Evolutionary conservation across 2,113 vertebrate genomes (phyloP).

Genomic region (Pachyramphus minor): DNA sequence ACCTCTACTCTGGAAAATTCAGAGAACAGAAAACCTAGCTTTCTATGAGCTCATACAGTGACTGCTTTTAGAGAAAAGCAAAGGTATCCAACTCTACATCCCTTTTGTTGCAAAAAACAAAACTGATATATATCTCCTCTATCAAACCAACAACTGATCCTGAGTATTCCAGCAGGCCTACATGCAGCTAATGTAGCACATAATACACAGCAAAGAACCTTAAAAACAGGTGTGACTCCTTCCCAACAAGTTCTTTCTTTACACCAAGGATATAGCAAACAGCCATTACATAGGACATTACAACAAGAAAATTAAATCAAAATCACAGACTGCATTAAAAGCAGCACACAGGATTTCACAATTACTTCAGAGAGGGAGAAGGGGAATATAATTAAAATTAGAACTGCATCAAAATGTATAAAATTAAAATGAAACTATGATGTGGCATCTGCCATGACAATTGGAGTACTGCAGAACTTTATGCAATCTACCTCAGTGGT

Average conservation of each 20-base stretch:
- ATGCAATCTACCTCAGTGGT: neutral
- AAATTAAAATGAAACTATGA: neutral
- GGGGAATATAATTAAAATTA: neutral
- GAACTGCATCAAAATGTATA: neutral
- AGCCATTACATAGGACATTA: neutral
- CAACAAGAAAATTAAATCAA: neutral
- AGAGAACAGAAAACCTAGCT: neutral
- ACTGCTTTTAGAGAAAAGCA: neutral
- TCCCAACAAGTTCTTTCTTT: neutral
- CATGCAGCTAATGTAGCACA: neutral
- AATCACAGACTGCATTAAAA: neutral
- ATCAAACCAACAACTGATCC: neutral
- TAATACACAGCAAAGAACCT: neutral
- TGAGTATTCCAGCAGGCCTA: neutral
- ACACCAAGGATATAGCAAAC: neutral
- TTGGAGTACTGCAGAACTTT: neutral
- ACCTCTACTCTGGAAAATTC: neutral
- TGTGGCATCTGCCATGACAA: neutral
- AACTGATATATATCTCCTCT: neutral
- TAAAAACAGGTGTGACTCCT: neutral
- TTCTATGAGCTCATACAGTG: neutral
- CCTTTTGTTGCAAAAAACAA: neutral
- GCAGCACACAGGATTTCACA: neutral
- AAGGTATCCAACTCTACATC: neutral
- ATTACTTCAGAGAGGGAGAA: neutral